Evolutionary conservation across 64 coral and sea anemone species (phyloP).

Genomic region (Hydrozoanthus tunicans): DNA sequence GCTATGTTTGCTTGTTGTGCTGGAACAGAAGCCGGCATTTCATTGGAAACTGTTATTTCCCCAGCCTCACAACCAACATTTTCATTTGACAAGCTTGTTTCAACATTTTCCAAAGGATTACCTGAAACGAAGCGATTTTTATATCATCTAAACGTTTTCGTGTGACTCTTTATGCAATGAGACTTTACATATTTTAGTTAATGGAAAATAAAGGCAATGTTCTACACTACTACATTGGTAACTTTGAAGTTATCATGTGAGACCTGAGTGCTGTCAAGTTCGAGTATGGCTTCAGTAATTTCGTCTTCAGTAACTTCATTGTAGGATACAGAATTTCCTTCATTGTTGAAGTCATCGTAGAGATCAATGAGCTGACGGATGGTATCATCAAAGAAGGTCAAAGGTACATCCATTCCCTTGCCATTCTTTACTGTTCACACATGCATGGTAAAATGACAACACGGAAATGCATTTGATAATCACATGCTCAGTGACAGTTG

Average conservation of each 20-base stretch:
- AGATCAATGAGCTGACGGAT: constrained; percentile 37
- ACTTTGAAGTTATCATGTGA: constrained; percentile 46
- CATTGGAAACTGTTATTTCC: too few species aligned
- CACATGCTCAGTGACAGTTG: constrained; percentile 19
- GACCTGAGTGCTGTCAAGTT: constrained; percentile 48
- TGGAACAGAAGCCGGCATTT: not conserved
- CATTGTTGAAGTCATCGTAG: constrained; percentile 38
- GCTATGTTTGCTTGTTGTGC: too few species aligned
- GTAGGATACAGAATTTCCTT: not conserved
- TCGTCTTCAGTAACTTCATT: constrained; percentile 43
- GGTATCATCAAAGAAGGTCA: not conserved
- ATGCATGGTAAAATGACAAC: constrained; percentile 26
- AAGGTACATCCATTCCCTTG: constrained; percentile 35
- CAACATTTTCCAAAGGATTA: too few species aligned
- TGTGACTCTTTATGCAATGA: not conserved
- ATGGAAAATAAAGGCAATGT: constrained; percentile 15
- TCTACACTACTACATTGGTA: constrained; percentile 47
- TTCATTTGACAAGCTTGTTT: too few species aligned
- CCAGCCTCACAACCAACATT: too few species aligned
- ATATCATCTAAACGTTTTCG: not conserved
- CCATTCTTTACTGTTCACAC: not conserved
- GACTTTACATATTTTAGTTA: constrained; percentile 25
- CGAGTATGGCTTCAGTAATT: constrained; percentile 45
- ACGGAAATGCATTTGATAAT: constrained; percentile 35
- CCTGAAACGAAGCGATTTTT: too few species aligned